A percentile compares a stretch with the other conserved stretches of the same genome.
Evolutionary conservation across 2,888 invertebrate species (phyloP).

Genomic region (Dryocosmus kuriphilus): DNA sequence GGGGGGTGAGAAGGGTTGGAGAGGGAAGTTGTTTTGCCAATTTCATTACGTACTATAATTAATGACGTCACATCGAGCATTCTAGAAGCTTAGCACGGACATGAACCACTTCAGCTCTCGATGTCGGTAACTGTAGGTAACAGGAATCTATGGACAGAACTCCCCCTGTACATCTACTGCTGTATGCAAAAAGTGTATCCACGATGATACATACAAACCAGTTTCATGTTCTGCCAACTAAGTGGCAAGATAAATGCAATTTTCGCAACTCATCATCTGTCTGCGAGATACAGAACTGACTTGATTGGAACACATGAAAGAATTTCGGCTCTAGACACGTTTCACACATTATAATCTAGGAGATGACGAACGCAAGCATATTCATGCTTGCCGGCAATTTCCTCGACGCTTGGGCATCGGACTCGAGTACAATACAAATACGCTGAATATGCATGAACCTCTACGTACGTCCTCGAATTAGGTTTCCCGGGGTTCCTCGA

Average conservation of each 20-base stretch:
- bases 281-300: not conserved
- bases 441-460: conserved; percentile 74
- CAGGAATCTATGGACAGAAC: no score
- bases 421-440: conserved; percentile 70
- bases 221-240: not conserved
- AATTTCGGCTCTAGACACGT: conserved; percentile 1
- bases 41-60: no score
- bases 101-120: no score
- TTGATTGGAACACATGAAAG: not conserved
- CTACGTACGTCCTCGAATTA: conserved; percentile 72
- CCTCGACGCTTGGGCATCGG: conserved; percentile 63
- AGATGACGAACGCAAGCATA: conserved; percentile 43
- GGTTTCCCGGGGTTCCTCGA: conserved; percentile 68
- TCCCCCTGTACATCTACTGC: no score
- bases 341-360: conserved; percentile 33
- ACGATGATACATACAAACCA: not conserved
- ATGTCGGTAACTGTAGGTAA: no score
- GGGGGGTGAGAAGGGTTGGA: no score
- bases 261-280: not conserved
- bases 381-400: conserved; percentile 59
- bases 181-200: not conserved
- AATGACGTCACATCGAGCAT: no score
- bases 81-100: no score
- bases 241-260: not conserved
- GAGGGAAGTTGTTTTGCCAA: no score